Evolutionary conservation across 2,888 invertebrate genomes (phyloP).

Genomic region (Callimorpha dominula): DNA sequence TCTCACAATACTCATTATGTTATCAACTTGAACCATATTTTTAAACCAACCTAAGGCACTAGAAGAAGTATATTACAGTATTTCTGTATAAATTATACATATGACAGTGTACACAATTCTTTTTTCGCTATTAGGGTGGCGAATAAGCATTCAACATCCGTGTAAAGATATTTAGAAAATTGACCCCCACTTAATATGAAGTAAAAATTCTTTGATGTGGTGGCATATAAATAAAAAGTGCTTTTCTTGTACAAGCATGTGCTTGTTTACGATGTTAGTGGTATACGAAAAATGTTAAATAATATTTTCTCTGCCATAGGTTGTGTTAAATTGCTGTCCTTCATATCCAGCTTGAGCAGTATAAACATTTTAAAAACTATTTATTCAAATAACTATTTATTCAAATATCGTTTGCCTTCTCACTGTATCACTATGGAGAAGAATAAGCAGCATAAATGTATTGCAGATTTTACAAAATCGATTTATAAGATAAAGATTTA

Average conservation of each 20-base stretch:
- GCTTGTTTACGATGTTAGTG: neutral
- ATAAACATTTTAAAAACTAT: neutral
- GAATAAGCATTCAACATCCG: neutral
- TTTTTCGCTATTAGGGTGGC: neutral
- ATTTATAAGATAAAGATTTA: too few relatives aligned
- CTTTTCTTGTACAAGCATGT: neutral
- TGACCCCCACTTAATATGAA: neutral
- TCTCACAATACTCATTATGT: neutral
- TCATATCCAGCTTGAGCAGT: neutral
- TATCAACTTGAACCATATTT: neutral
- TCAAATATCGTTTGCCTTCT: too few relatives aligned
- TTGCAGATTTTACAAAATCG: too few relatives aligned
- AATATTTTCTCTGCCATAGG: neutral
- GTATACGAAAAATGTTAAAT: neutral
- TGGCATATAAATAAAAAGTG: neutral
- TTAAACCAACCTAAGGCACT: slow-evolving; percentile 13
- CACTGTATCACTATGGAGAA: too few relatives aligned
- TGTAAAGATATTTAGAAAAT: neutral
- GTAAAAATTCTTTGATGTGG: neutral
- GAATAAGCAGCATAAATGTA: too few relatives aligned
- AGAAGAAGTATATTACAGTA: slow-evolving; percentile 3
- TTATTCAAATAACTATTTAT: neutral
- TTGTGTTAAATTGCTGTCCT: neutral
- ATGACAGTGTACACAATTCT: neutral
- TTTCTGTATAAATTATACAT: slow-evolving; percentile 12